phyloP scores from a whole-genome alignment of 2,888 invertebrate genomes.

The Lordiphosa fenestrarum region DNA sequence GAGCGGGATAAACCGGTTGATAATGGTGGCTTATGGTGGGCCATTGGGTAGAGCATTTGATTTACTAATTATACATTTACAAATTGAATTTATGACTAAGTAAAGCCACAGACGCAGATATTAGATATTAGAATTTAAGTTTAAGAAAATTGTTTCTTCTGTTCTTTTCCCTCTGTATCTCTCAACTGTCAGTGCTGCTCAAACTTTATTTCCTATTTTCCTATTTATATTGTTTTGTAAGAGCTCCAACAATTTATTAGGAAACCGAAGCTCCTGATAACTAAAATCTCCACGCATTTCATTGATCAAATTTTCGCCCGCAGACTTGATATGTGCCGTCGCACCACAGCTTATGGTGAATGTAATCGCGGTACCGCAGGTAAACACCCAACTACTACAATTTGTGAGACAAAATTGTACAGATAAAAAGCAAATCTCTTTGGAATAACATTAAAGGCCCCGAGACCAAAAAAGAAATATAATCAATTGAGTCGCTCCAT shows the following conservation, averaged over 20 bases:
- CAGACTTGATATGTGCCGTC: conserved; percentile 99
- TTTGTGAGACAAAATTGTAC: conserved; percentile 32
- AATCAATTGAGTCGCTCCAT: conserved; percentile 65
- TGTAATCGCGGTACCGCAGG: conserved; percentile 99
- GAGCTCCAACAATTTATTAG: conserved; percentile 13
- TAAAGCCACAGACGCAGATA: not conserved
- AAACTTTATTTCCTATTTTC: conserved; percentile 4
- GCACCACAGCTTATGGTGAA: conserved; percentile 95
- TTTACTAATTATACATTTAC: conserved; percentile 19
- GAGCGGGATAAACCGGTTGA: conserved; percentile 57
- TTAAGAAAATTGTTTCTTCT: not conserved
- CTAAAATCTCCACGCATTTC: conserved; percentile 65
- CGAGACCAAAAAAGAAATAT: conserved; percentile 36
- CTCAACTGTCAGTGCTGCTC: no score
- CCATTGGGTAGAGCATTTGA: conserved; percentile 46
- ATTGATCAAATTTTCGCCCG: conserved; percentile 81
- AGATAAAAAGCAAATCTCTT: conserved; percentile 26
- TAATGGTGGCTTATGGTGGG: conserved; percentile 3
- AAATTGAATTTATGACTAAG: conserved; percentile 18
- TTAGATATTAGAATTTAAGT: conserved; percentile 1
- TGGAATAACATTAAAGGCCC: conserved; percentile 72
- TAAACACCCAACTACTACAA: conserved; percentile 81
- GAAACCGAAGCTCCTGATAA: conserved; percentile 21
- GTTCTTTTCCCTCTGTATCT: no score
- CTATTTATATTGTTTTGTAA: conserved; percentile 2